Evolutionary conservation across 2,113 vertebrate genomes (phyloP), one percentile per base, ranked within the genome.

Genomic region (Capra hircus): DNA sequence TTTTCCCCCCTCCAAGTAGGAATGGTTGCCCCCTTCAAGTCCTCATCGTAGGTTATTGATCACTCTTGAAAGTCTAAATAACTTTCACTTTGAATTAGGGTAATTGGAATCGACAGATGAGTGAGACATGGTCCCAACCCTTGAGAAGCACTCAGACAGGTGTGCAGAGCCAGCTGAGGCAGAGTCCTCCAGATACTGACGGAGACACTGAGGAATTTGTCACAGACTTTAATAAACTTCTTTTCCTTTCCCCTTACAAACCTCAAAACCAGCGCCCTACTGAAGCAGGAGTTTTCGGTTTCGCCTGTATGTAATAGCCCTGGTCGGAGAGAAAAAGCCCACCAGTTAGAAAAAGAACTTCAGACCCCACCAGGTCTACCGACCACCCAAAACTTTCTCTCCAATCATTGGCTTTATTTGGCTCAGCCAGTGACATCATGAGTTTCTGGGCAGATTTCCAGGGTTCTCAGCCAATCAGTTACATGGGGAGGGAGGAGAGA

Each of bases 271-370:
- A 64, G 43, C 0, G 1, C 71, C 78, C 74, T 97, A 98, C 2
- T n/a, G 78, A 36, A 98, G 95, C 83, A 98, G 78, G 13, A 98
- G 57, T 89, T 97, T 97, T 50, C 96, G 91, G 57, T 98, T 98
- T 52, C 84, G 43, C 53, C 97, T 93, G 45, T 98, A 98, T 0
- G 45, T 96, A 16, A 64, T 36, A 74, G 97, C 96, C 97, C 98
- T 98, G 96, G 83, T 33, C 16, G 45, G 62, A 94, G n/a, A 91
- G 89, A 89, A 88, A 94, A 62, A 43, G 27, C 13, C 53, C 53
- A 48, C 27, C 71, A 36, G 53, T 96, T 95, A 95, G 94, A 25
- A 67, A 77, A 21, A 62, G 23, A 78, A 60, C 48, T 81, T 77
- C 21, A 19, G 43, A 33, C 7, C 48, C 25, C 17, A 30, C 4